phyloP scores from a whole-genome alignment of 2,888 invertebrate species.

The Pachydiplax longipennis region DNA sequence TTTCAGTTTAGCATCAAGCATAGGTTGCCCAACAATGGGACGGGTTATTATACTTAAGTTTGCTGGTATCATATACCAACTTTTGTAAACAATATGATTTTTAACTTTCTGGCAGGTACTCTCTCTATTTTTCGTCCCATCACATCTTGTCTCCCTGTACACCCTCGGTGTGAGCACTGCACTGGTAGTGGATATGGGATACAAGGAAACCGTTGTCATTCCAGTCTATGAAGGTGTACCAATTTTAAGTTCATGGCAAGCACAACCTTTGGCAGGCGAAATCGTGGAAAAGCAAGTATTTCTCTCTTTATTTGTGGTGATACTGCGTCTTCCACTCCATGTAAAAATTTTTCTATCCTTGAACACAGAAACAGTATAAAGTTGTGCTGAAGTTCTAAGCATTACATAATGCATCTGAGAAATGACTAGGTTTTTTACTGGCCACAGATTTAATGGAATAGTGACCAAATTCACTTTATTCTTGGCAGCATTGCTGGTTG shows the following conservation, averaged over 20 bases:
- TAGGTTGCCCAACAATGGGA: background rate
- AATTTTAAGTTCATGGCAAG: conserved; percentile 83
- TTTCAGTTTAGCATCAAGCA: background rate
- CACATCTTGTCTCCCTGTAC: conserved; percentile 82
- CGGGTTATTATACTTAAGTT: background rate
- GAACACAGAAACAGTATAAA: no score
- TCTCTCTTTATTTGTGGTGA: conserved; percentile 46
- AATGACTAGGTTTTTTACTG: background rate
- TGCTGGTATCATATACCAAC: background rate
- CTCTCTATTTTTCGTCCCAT: conserved; percentile 82
- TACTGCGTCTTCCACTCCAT: no score
- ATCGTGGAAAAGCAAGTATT: conserved; percentile 71
- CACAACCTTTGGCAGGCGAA: conserved; percentile 78
- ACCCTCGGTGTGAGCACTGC: conserved; percentile 83
- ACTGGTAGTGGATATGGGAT: conserved; percentile 88
- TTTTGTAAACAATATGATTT: background rate
- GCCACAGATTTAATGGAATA: no score
- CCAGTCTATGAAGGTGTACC: conserved; percentile 90
- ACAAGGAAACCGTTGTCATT: conserved; percentile 79
- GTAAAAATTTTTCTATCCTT: no score
- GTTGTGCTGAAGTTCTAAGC: background rate
- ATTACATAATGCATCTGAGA: background rate
- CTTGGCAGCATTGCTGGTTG: no score
- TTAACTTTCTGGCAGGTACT: conserved; percentile 65
- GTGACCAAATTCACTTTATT: no score